phyloP scores from a whole-genome alignment of 2,888 invertebrate genomes.

The Amiota communis region DNA sequence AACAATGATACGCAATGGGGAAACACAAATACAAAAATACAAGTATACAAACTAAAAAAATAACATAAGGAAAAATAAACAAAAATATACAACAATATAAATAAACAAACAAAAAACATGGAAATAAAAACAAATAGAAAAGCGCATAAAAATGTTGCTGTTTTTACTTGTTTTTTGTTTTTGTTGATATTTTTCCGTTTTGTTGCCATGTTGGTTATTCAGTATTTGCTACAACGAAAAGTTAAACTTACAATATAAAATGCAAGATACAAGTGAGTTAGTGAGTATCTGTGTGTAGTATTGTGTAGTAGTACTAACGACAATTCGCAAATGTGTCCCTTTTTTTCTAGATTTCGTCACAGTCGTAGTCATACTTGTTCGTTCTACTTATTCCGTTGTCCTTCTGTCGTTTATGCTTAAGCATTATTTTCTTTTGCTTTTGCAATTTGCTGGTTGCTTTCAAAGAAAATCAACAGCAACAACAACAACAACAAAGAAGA shows the following conservation, averaged over 20 bases:
- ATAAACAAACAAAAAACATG: conserved; percentile 41
- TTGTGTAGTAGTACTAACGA: background rate
- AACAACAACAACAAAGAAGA: background rate
- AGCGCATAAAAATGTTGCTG: conserved; percentile 1
- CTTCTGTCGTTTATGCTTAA: conserved; percentile 10
- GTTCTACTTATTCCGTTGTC: conserved; percentile 31
- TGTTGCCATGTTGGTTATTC: conserved; percentile 9
- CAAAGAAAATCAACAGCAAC: background rate
- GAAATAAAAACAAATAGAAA: conserved; percentile 37
- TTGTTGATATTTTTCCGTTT: background rate
- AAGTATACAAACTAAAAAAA: background rate
- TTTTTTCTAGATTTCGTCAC: conserved; percentile 66
- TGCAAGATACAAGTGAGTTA: background rate
- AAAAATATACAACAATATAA: too few species aligned
- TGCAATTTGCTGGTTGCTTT: conserved; percentile 7
- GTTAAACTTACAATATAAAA: conserved; percentile 16
- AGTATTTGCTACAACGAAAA: conserved; percentile 8
- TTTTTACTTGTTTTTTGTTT: background rate
- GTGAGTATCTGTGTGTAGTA: background rate
- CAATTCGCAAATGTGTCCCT: conserved; percentile 38
- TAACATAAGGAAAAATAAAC: background rate
- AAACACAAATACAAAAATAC: conserved; percentile 7
- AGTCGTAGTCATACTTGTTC: conserved; percentile 32
- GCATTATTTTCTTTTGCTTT: conserved; percentile 9
- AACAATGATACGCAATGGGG: conserved; percentile 16